These are phyloP conservation scores for Raphicerus campestris DNA, from an alignment of 2,113 vertebrate genomes.

Conservation along the genomic window DNA sequence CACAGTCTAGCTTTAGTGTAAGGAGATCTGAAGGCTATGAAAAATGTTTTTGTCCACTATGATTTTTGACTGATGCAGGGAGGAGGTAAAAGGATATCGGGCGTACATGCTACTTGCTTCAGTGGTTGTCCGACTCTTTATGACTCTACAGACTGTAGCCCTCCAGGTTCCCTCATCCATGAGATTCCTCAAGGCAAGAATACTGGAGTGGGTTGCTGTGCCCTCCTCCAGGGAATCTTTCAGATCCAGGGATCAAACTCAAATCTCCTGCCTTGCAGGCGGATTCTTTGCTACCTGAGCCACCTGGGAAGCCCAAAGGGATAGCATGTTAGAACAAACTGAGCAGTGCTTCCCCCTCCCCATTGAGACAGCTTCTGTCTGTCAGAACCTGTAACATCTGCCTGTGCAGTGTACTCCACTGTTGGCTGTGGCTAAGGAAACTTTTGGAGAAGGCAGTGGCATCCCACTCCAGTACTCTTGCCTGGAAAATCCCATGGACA, in stretches of 20 bases:
- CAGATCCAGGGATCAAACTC: neutral
- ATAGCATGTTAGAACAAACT: constrained; percentile 5
- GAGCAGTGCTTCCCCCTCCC: neutral
- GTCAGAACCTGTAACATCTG: neutral
- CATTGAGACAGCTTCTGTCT: neutral
- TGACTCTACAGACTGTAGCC: neutral
- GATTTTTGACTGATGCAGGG: neutral
- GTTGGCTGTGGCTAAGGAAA: constrained; percentile 9
- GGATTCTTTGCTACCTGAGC: neutral
- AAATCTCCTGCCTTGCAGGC: neutral
- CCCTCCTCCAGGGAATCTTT: neutral
- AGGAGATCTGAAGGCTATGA: neutral
- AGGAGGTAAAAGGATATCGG: neutral
- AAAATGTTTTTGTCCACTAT: neutral
- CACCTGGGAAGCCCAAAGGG: neutral
- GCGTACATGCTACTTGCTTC: neutral
- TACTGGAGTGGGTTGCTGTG: neutral
- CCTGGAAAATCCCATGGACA: too few species aligned
- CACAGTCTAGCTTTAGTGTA: neutral
- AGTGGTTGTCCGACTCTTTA: neutral
- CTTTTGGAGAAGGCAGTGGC: neutral
- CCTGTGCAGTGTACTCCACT: neutral
- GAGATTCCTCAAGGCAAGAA: neutral
- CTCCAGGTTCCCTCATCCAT: neutral
- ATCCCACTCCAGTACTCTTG: too few species aligned